A percentile compares a stretch with the other conserved stretches of the same genome.
Conservation (phyloP, 2,797 vertebrate genomes). For the Adelosebastes latens region DNA sequence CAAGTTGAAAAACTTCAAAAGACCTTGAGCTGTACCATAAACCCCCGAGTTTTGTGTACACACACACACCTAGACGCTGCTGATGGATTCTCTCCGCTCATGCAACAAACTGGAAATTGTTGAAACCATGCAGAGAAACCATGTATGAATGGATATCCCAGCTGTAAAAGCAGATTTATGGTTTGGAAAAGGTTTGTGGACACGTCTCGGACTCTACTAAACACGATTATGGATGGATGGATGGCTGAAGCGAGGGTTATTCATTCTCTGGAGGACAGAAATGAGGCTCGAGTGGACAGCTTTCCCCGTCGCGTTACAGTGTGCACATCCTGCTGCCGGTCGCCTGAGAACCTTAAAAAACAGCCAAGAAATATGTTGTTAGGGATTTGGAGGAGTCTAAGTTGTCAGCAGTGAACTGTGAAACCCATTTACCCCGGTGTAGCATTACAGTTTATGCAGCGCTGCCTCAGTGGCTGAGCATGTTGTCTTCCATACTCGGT, state of each 20-base stretch:
- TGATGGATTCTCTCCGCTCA: conserved; percentile 29
- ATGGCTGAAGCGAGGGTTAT: conserved; percentile 24
- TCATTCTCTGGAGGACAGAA: conserved; percentile 36
- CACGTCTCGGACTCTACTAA: conserved; percentile 20
- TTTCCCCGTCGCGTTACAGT: conserved; percentile 23
- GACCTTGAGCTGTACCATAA: neutral
- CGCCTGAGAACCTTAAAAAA: conserved; percentile 36
- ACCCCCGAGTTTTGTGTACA: neutral
- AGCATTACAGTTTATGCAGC: conserved; percentile 9
- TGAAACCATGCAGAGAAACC: neutral
- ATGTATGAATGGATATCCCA: conserved; percentile 43
- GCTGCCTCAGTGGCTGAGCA: neutral
- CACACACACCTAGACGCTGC: neutral
- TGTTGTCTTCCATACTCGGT: neutral
- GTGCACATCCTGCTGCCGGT: conserved; percentile 26
- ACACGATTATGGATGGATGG: conserved; percentile 47
- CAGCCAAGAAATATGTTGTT: conserved; percentile 31
- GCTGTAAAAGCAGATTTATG: conserved; percentile 60
- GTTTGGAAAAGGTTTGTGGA: conserved; percentile 35
- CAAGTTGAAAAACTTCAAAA: neutral
- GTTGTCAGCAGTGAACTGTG: conserved; percentile 35
- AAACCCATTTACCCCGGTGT: conserved; percentile 34
- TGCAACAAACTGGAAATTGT: conserved; percentile 44
- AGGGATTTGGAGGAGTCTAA: conserved; percentile 17
- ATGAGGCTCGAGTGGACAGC: conserved; percentile 28